Percentiles rank a stretch among this genome's conserved stretches.
Evolutionary conservation across 2,113 vertebrate genomes (phyloP).

Genomic region (Thymallus thymallus): DNA sequence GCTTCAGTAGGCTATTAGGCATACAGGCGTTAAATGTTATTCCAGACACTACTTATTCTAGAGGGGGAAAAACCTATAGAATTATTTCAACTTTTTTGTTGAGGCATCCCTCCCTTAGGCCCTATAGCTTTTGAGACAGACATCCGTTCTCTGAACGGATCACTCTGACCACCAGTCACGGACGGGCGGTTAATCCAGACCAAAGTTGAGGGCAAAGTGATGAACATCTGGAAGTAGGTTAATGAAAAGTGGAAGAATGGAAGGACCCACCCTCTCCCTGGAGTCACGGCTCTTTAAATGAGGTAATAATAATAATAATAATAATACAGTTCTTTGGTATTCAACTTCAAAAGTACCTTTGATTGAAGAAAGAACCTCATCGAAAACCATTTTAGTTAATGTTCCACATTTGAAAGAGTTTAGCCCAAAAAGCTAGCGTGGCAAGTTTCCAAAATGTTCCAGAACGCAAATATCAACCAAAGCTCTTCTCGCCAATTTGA

Average conservation of each 20-base stretch:
- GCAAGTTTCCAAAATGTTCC: not conserved
- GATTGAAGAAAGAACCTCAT: not conserved
- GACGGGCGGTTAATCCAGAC: not conserved
- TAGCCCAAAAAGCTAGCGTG: not conserved
- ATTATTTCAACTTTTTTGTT: not conserved
- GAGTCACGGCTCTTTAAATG: slow-evolving; percentile 47
- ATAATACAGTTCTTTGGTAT: not conserved
- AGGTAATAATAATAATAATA: slow-evolving; percentile 7
- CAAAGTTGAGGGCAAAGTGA: slow-evolving; percentile 30
- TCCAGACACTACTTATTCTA: no score
- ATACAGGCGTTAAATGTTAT: no score
- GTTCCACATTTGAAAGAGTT: not conserved
- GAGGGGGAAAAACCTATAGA: no score
- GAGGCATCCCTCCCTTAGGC: not conserved
- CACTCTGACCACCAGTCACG: not conserved
- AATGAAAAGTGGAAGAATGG: slow-evolving; percentile 65
- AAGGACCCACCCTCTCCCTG: slow-evolving; percentile 74
- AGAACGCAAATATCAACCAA: not conserved
- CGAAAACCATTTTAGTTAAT: not conserved
- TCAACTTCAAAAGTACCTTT: not conserved
- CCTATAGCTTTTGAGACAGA: no score
- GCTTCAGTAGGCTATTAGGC: no score
- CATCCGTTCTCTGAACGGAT: slow-evolving; percentile 10
- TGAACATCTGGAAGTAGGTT: slow-evolving; percentile 74
- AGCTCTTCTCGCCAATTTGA: no score